Percentiles rank a stretch among this genome's conserved stretches.
phyloP scores from a whole-genome alignment of 2,113 vertebrate species.

The Patagioenas fasciata region DNA sequence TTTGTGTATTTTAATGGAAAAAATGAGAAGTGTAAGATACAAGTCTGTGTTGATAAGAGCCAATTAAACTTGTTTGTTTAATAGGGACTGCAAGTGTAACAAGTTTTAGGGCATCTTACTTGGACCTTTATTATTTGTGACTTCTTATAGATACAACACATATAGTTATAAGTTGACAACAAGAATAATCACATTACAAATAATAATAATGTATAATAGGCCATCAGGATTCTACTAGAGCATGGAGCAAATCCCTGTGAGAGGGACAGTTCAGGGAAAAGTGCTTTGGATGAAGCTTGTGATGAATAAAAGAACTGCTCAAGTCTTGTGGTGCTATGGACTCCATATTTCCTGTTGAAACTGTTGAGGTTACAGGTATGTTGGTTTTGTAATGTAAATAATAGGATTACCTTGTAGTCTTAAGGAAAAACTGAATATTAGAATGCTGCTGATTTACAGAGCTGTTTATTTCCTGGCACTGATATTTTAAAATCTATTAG shows the following conservation, averaged over 20 bases:
- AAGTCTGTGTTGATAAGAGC: not conserved
- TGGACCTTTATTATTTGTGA: not conserved
- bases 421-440: not conserved
- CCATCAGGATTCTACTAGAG: constrained; percentile 78
- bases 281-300: constrained; percentile 72
- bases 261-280: constrained; percentile 64
- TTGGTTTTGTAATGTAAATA: not conserved
- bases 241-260: constrained; percentile 78
- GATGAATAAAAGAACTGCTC: constrained; percentile 77
- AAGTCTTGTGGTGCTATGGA: constrained; percentile 23
- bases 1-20: not conserved
- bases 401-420: not conserved
- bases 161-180: not conserved
- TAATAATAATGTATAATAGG: constrained; percentile 67
- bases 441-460: not conserved
- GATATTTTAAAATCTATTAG: not conserved
- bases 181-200: not conserved
- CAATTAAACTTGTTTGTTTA: not conserved
- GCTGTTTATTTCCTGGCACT: not conserved
- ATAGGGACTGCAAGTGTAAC: not conserved
- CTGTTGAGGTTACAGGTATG: constrained; percentile 36
- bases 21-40: not conserved
- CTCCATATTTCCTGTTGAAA: not conserved
- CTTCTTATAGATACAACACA: not conserved
- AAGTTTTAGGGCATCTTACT: not conserved